Conservation (phyloP, 2,113 vertebrate genomes). For the Nematolebias whitei region DNA sequence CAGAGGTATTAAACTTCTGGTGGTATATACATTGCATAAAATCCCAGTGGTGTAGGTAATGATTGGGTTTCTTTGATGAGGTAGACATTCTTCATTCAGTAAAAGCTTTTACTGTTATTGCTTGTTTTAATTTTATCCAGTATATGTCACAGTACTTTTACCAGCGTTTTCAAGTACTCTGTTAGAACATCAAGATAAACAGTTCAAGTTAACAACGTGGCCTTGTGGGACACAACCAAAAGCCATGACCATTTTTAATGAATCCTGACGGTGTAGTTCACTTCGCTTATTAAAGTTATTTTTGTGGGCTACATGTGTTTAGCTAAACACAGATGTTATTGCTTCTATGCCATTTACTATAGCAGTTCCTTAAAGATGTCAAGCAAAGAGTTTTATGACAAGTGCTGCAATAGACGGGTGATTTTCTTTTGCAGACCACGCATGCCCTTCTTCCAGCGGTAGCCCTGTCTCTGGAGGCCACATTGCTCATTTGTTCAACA, state of each 20-base stretch:
- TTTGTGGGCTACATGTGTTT: background rate
- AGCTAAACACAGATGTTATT: constrained; percentile 44
- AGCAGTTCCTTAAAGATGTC: constrained; percentile 62
- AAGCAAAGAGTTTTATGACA: constrained; percentile 66
- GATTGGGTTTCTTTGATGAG: no score
- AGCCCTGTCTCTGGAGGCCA: constrained; percentile 43
- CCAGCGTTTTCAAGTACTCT: background rate
- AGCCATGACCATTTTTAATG: background rate
- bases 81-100: no score
- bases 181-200: background rate
- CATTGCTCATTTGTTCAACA: constrained; percentile 52
- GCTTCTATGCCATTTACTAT: constrained; percentile 49
- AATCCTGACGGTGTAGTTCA: background rate
- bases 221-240: background rate
- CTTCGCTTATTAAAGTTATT: background rate
- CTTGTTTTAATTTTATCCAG: no score
- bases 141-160: background rate
- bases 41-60: no score
- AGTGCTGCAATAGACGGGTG: constrained; percentile 58
- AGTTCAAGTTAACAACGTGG: background rate
- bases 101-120: no score
- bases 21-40: no score
- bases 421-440: constrained; percentile 61
- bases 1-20: no score
- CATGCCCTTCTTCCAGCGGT: constrained; percentile 56